These are phyloP conservation scores for Tangara arthus DNA, from an alignment of 2,797 vertebrate species.

Conservation along the genomic window DNA sequence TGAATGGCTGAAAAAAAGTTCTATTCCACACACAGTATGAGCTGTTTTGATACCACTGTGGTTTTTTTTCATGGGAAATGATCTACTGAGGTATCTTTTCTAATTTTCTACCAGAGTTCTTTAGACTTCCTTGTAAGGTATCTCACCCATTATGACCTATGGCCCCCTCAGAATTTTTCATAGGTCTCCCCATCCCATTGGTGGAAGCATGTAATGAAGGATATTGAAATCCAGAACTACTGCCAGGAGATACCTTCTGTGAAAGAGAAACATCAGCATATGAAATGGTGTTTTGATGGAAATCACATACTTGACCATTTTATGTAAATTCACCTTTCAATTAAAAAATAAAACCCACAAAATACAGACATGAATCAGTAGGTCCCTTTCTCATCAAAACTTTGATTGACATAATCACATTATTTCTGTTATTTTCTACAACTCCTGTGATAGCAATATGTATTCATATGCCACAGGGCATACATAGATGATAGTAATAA, in stretches of 20 bases:
- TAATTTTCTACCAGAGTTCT: neutral
- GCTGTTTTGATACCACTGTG: neutral
- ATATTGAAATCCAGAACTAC: neutral
- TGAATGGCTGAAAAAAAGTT: neutral
- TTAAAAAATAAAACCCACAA: neutral
- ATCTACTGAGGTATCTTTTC: neutral
- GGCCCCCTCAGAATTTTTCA: neutral
- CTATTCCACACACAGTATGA: neutral
- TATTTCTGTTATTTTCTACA: slow-evolving; percentile 1
- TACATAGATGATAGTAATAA: neutral
- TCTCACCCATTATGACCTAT: neutral
- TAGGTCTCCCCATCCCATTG: neutral
- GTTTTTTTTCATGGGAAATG: neutral
- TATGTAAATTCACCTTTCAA: neutral
- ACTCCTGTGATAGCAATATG: neutral
- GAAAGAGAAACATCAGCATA: neutral
- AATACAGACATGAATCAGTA: neutral
- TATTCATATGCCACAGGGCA: neutral
- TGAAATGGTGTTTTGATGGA: neutral
- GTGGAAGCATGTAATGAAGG: neutral
- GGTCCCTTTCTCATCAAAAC: neutral
- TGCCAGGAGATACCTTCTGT: neutral
- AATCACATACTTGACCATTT: neutral
- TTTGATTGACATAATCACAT: neutral
- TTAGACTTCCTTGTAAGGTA: neutral